Evolutionary conservation across 2,113 vertebrate genomes (phyloP), one percentile per base, ranked within the genome.

Genomic region (Orthonyx spaldingii): DNA sequence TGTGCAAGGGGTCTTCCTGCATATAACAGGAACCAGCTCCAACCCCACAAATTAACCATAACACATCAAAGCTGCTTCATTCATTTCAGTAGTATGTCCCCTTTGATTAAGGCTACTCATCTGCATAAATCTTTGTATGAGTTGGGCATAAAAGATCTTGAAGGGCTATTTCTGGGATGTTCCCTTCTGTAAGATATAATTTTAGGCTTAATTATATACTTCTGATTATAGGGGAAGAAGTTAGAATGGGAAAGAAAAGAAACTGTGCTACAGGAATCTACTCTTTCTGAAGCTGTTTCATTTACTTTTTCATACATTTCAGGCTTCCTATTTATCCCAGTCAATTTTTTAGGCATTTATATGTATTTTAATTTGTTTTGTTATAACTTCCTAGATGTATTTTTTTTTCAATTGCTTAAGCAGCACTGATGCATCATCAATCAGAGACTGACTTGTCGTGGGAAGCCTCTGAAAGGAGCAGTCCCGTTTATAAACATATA

Each of bases 201-300:
- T 97, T 96, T 94, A 93, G 94, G 52, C 52, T 90, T 90, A 94
- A 96, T 97, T 94, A 97, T 65, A 87, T 53, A 55, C 68, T 91
- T 90, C 68, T 89, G 80, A 70, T 88, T 92, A 84, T n/a, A 92
- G 78, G 50, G 0, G 3, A 85, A 91, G 46, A 79, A 72, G 57
- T 59, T 41, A 76, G 68, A 90, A 89, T 14, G 30, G 33, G 21
- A 85, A 64, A 90, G 37, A 81, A 78, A 84, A 89, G 46, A 79
- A 61, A 46, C 32, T 52, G 19, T 49, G 56, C 74, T 74, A 23
- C 19, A 49, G 19, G n/a, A 95, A 68, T 56, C 46, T n/a, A 52
- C 44, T 90, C 41, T 46, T 94, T 88, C 59, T 89, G 71, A 91
- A 77, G 60, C 75, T 78, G 30, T 70, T 80, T n/a, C n/a, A n/a